Evolutionary conservation across 35 echinoderm and acorn worm species (phyloP).

Genomic region (Lytechinus variegatus): DNA sequence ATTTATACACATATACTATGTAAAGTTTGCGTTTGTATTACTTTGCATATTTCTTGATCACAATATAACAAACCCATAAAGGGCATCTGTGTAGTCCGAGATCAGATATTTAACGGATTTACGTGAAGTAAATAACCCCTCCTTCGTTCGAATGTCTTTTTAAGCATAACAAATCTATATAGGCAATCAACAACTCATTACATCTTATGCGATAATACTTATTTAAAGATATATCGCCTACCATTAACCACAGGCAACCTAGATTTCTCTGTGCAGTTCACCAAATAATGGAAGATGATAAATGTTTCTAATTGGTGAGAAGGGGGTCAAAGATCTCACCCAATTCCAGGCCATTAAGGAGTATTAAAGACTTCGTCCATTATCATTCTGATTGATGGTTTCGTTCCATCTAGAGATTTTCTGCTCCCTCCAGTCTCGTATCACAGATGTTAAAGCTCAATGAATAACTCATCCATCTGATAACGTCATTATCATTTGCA

Average conservation of each 20-base stretch:
- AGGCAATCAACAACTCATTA: no score
- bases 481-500: not conserved
- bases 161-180: no score
- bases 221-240: no score
- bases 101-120: no score
- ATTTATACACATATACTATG: no score
- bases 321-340: not conserved
- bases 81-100: no score
- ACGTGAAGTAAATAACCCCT: no score
- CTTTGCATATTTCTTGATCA: no score
- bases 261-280: not conserved
- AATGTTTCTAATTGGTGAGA: not conserved
- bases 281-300: not conserved
- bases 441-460: not conserved
- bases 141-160: no score
- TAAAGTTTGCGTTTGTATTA: no score
- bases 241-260: not conserved
- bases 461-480: not conserved
- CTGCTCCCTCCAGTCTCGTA: not conserved
- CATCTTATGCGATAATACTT: no score
- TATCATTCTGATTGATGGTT: slow-evolving; percentile 2
- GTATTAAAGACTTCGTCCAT: not conserved
- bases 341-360: not conserved
- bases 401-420: not conserved
- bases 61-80: no score